Evolutionary conservation across 2,888 invertebrate species (phyloP).

Genomic region (Psylliodes chrysocephalus): DNA sequence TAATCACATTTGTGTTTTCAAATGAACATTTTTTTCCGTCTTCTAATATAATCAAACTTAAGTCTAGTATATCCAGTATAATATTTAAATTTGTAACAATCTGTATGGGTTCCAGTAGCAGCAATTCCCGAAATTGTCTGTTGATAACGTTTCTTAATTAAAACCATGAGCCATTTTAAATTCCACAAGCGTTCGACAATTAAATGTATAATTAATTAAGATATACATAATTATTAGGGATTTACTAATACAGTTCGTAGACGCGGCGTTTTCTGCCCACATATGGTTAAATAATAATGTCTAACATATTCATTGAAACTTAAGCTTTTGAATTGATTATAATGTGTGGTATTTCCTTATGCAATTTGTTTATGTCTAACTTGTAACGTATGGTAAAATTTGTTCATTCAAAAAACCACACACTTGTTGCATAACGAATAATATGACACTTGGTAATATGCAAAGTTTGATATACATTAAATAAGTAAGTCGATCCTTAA

Average conservation of each 20-base stretch:
- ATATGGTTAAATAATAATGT: slow-evolving; percentile 1
- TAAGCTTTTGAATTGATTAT: not conserved
- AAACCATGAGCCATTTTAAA: not conserved
- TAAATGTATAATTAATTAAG: not conserved
- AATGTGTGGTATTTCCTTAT: not conserved
- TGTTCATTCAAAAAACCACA: not conserved
- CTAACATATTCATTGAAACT: not conserved
- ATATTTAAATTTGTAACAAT: no score
- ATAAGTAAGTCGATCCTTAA: no score
- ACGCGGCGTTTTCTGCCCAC: not conserved
- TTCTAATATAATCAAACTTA: no score
- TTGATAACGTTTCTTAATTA: not conserved
- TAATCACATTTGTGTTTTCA: no score
- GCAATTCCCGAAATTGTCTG: no score
- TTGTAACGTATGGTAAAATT: not conserved
- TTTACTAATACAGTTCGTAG: not conserved
- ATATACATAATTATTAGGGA: not conserved
- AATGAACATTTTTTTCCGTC: no score
- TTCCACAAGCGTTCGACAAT: not conserved
- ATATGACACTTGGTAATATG: no score
- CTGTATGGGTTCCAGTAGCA: no score
- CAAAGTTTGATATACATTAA: no score
- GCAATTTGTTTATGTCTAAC: not conserved
- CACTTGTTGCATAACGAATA: no score
- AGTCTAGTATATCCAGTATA: no score